These are phyloP conservation scores for Tokudaia muenninki DNA, from an alignment of 2,797 vertebrate species.

Conservation along the genomic window DNA sequence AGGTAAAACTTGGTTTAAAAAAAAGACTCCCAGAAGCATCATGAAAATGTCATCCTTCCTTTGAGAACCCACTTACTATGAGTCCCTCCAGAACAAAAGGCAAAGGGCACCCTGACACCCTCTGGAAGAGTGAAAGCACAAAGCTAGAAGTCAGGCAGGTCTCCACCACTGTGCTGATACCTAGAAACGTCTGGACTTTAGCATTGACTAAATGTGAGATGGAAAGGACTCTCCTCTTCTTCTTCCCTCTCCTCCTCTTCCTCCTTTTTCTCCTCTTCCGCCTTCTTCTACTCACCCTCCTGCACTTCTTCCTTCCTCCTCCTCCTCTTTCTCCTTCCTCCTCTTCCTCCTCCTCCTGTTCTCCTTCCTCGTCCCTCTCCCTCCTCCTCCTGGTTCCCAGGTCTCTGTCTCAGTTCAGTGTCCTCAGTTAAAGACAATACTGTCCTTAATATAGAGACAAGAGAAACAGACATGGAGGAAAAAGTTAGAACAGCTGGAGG, in stretches of 20 bases:
- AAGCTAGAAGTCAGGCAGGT: not conserved
- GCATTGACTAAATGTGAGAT: no score
- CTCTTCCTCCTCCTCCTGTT: no score
- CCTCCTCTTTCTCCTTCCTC: no score
- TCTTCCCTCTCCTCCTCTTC: no score
- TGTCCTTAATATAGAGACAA: not conserved
- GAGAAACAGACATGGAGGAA: not conserved
- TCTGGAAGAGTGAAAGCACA: not conserved
- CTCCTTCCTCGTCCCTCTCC: no score
- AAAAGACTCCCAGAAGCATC: not conserved
- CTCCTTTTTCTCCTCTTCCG: no score
- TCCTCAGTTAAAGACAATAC: not conserved
- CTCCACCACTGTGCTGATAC: not conserved
- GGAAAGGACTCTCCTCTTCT: no score
- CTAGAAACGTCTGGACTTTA: not conserved
- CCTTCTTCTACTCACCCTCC: no score
- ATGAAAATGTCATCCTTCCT: not conserved
- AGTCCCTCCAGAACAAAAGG: not conserved
- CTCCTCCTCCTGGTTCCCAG: not conserved
- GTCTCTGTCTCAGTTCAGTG: not conserved
- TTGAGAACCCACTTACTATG: not conserved
- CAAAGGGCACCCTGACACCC: not conserved
- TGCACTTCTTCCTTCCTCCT: no score
- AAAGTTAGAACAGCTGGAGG: not conserved
- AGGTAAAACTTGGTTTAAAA: not conserved